Evolutionary conservation across 2,888 invertebrate species (phyloP), one percentile per base, ranked within the genome.

Genomic region (Unio delphinus): DNA sequence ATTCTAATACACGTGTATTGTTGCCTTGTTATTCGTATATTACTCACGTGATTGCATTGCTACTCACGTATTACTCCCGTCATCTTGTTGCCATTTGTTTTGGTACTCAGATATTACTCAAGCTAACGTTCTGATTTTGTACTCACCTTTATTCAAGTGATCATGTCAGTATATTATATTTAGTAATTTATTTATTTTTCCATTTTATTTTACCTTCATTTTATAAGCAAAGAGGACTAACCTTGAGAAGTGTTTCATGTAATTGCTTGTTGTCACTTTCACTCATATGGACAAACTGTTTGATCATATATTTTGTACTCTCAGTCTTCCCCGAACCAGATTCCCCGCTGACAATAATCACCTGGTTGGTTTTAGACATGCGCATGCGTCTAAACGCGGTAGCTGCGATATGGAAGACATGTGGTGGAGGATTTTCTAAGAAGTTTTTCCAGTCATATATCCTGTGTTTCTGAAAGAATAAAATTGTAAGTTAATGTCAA

Each of bases 271-370:
- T 45, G 8, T 63, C 73, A 15, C 65, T 67, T 34, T 70, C 68
- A 54, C 73, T 68, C 73, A 73, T 68, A 18, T 65, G 60, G n/a
- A 73, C 62, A 60, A 73, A 68, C n/a, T 73, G 73, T 57, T 70
- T 65, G 34, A 73, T 68, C 70, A 73, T 70, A 17, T 68, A 59
- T 65, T 73, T 73, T 23, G 73, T 66, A 56, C 70, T 73, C 34
- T 87, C 87, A 0, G 87, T 87, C 69, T 87, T 87, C 5, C 87
- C 87, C 1, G 86, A 72, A 1, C 87, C 73, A 15, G 70, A 70
- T 56, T 73, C 73, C 3, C 73, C 73, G 64, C 70, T 67, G 54
- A 73, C 70, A 64, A 73, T 58, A 6, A 73, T 70, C 7, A 73
- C 70, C 64, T 73, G 73, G 57, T 73, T 70, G 8, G 66, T 58